These are phyloP conservation scores for Dufourea novaeangliae DNA, from an alignment of 1,140 invertebrate genomes.

Conservation along the genomic window DNA sequence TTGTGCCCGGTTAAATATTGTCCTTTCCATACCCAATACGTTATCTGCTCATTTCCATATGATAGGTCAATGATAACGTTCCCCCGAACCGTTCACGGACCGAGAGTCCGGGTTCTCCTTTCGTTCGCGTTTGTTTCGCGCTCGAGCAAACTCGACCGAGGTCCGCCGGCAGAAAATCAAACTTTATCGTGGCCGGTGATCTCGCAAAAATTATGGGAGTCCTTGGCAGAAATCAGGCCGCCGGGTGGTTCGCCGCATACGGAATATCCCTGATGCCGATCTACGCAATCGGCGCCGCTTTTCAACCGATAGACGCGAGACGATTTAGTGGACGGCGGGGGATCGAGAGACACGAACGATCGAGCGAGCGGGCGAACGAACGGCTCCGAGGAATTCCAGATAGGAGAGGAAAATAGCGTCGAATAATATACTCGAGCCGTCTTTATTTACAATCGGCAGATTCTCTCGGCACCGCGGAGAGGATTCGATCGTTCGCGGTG, in stretches of 20 bases:
- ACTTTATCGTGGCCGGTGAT: conserved; percentile 51
- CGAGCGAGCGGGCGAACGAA: not conserved
- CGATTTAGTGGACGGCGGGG: not conserved
- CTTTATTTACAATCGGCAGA: conserved; percentile 7
- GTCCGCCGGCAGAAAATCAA: conserved; percentile 57
- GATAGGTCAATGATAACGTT: conserved; percentile 54
- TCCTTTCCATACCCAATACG: conserved; percentile 41
- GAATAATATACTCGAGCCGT: not conserved
- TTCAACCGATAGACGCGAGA: not conserved
- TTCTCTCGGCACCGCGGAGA: not conserved
- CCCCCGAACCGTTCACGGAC: conserved; percentile 37
- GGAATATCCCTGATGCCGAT: conserved; percentile 33
- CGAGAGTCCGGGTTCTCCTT: conserved; percentile 57
- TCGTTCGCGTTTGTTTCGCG: conserved; percentile 54
- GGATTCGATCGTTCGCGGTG: conserved; percentile 22
- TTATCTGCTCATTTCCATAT: conserved; percentile 55
- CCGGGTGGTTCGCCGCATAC: conserved; percentile 44
- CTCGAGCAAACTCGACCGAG: conserved; percentile 49
- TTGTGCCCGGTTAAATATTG: conserved; percentile 28
- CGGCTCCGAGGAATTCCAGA: not conserved
- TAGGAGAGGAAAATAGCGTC: not conserved
- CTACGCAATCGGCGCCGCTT: conserved; percentile 9
- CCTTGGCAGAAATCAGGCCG: conserved; percentile 57
- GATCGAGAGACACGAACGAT: not conserved
- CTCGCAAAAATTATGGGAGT: conserved; percentile 54